phyloP scores from a whole-genome alignment of 2,797 vertebrate species.

The Eutrigla gurnardus region DNA sequence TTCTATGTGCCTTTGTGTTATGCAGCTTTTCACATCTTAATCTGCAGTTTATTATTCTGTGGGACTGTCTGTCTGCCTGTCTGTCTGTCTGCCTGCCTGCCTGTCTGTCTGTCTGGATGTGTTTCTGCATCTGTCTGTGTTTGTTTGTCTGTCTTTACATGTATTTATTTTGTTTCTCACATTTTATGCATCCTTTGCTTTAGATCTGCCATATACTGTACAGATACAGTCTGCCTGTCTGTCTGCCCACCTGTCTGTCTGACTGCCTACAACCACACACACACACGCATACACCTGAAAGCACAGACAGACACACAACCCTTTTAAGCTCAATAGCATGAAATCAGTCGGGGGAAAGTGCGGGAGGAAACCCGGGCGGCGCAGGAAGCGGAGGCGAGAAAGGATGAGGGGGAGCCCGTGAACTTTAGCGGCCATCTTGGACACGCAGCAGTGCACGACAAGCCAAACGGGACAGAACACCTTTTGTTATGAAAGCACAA shows the following conservation, averaged over 20 bases:
- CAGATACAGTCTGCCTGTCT: not conserved
- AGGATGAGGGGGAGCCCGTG: not conserved
- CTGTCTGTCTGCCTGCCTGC: not conserved
- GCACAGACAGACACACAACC: constrained; percentile 16
- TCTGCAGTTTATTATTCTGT: constrained; percentile 9
- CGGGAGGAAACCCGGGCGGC: constrained; percentile 1
- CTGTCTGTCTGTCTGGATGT: not conserved
- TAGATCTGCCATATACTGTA: not conserved
- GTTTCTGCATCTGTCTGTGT: not conserved
- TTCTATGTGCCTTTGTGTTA: constrained; percentile 24
- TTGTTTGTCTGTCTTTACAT: constrained; percentile 2
- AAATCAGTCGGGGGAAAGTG: constrained; percentile 14
- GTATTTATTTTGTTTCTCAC: constrained; percentile 2
- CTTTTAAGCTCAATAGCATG: not conserved
- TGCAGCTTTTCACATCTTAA: constrained; percentile 16
- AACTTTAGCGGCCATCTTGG: constrained; percentile 49
- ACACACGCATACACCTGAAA: not conserved
- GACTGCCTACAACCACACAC: not conserved
- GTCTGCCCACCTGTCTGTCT: too few species aligned
- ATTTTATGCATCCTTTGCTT: not conserved
- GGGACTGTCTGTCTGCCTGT: not conserved
- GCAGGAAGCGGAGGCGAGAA: not conserved
- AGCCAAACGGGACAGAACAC: constrained; percentile 16
- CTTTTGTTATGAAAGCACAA: constrained; percentile 8
- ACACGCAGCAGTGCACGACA: constrained; percentile 20